Conservation (phyloP, 2,797 vertebrate genomes). For the Parauchenoglanis punctatus region DNA sequence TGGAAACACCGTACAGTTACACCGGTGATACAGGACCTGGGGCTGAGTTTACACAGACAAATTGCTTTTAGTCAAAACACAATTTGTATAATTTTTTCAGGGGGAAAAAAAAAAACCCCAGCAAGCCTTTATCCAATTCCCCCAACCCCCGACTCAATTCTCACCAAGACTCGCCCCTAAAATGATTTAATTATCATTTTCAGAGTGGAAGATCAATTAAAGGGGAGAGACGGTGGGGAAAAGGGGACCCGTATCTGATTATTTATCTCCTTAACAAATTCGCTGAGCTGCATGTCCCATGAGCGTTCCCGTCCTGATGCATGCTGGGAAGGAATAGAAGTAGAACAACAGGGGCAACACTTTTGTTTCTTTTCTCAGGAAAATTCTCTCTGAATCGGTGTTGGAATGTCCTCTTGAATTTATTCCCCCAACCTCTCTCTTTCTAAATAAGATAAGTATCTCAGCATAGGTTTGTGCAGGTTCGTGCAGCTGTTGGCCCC, state of each 20-base stretch:
- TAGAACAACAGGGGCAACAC: conserved; percentile 61
- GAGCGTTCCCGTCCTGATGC: conserved; percentile 81
- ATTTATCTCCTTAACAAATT: conserved; percentile 96
- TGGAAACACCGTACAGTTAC: neutral
- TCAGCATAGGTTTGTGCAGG: conserved; percentile 28
- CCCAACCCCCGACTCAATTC: conserved; percentile 65
- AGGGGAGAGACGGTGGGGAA: conserved; percentile 66
- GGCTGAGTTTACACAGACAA: conserved; percentile 74
- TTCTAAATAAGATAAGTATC: conserved; percentile 31
- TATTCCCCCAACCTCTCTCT: conserved; percentile 26
- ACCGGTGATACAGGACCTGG: neutral
- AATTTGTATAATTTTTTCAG: conserved; percentile 54
- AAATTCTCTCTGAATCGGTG: conserved; percentile 64
- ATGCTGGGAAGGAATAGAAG: conserved; percentile 77
- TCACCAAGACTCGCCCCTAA: conserved; percentile 81
- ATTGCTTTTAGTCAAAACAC: conserved; percentile 76
- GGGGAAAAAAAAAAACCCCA: conserved; percentile 30
- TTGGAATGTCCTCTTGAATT: neutral
- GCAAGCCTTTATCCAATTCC: conserved; percentile 76
- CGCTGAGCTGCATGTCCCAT: conserved; percentile 84
- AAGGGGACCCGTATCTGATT: conserved; percentile 85
- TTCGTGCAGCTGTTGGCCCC: conserved; percentile 30
- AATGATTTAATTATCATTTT: conserved; percentile 98
- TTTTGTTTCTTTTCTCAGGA: conserved; percentile 42
- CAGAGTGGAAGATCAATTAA: conserved; percentile 94